Percentiles rank a stretch among this genome's conserved stretches.
phyloP scores from a whole-genome alignment of 2,113 vertebrate species.

The Chloropsis cyanopogon region DNA sequence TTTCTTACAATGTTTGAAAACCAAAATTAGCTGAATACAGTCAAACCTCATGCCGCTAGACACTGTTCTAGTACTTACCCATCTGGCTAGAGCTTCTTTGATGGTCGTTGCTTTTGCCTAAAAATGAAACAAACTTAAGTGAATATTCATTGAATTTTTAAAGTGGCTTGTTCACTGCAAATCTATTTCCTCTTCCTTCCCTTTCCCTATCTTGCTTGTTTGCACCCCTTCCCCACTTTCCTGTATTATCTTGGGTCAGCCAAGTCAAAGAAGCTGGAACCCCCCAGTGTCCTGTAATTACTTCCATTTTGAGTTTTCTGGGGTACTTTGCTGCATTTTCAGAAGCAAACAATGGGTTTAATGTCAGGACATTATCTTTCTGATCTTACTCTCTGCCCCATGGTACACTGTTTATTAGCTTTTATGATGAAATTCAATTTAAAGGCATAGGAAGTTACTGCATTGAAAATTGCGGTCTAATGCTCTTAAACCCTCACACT shows the following conservation, averaged over 20 bases:
- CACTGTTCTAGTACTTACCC: constrained; percentile 79
- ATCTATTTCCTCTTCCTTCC: not conserved
- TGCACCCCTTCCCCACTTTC: not conserved
- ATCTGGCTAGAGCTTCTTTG: constrained; percentile 89
- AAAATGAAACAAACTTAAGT: constrained; percentile 29
- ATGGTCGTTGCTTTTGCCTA: constrained; percentile 94
- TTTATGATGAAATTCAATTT: not conserved
- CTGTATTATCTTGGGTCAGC: not conserved
- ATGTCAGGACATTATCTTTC: not conserved
- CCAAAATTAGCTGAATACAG: not conserved
- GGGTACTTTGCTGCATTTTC: not conserved
- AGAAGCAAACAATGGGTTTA: not conserved
- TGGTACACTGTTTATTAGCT: not conserved
- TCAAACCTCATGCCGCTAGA: not conserved
- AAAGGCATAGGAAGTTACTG: not conserved
- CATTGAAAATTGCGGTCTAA: not conserved
- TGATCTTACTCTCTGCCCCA: not conserved
- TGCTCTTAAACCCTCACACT: not conserved
- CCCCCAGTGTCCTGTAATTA: fast-evolving
- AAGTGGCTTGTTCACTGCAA: not conserved
- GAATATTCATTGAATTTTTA: not conserved
- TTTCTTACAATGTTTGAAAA: not conserved
- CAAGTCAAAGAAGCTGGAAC: not conserved
- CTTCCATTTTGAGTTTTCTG: not conserved
- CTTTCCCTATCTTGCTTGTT: not conserved